Conservation (phyloP, 2,888 invertebrate species). For the Rhamnusium bicolor region DNA sequence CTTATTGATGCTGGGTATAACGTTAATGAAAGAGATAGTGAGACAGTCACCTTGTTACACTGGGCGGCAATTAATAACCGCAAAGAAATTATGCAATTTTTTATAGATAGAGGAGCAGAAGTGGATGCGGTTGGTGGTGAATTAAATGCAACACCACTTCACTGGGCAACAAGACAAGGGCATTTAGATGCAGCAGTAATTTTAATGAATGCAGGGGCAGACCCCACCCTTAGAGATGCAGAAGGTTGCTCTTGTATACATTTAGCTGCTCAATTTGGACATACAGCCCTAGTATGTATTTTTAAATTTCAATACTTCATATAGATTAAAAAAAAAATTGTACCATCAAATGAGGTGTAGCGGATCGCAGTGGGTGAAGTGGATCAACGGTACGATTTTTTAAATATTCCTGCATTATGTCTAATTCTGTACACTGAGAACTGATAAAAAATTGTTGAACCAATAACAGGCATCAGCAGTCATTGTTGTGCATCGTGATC, state of each 20-base stretch:
- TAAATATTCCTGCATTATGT: too few relatives aligned
- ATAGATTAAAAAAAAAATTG: not conserved
- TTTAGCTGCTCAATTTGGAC: conserved; percentile 97
- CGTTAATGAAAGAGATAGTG: conserved; percentile 94
- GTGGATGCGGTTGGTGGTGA: conserved; percentile 98
- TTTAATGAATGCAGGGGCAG: conserved; percentile 83
- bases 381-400: too few relatives aligned
- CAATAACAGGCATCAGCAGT: too few relatives aligned
- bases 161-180: conserved; percentile 97
- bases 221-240: conserved; percentile 91
- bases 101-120: conserved; percentile 87
- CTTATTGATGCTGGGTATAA: conserved; percentile 94
- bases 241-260: conserved; percentile 98
- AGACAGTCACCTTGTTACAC: conserved; percentile 97
- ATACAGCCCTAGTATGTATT: conserved; percentile 85
- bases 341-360: too few relatives aligned
- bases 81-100: conserved; percentile 91
- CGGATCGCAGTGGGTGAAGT: too few relatives aligned
- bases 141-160: conserved; percentile 94
- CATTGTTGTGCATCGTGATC: too few relatives aligned
- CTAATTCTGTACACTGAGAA: too few relatives aligned
- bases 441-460: too few relatives aligned
- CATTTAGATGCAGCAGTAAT: conserved; percentile 88
- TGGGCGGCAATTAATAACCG: conserved; percentile 99
- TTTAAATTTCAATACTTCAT: not conserved